Percentiles rank a stretch among this genome's conserved stretches.
These are phyloP conservation scores for Eupsilia transversa DNA, from an alignment of 2,888 invertebrate genomes.

Conservation along the genomic window DNA sequence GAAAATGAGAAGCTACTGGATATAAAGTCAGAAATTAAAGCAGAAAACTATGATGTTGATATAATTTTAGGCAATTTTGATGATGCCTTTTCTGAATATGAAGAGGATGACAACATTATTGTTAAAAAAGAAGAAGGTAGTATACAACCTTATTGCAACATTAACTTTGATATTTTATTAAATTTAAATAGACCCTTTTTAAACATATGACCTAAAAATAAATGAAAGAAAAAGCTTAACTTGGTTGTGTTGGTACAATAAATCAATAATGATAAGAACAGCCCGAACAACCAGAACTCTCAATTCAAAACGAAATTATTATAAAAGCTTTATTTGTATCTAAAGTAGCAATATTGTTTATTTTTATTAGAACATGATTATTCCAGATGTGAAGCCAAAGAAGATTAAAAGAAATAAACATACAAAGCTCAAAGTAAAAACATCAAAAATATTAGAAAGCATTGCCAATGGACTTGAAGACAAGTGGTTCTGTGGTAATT, in stretches of 20 bases:
- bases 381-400: slow-evolving; percentile 52
- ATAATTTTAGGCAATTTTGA: slow-evolving; percentile 24
- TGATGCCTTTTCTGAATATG: slow-evolving; percentile 39
- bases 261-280: not conserved
- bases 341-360: not conserved
- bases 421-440: slow-evolving; percentile 18
- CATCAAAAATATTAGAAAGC: slow-evolving; percentile 25
- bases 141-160: not conserved
- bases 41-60: slow-evolving; percentile 44
- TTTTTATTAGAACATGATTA: not conserved
- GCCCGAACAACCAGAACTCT: not conserved
- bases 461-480: slow-evolving; percentile 14
- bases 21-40: slow-evolving; percentile 62
- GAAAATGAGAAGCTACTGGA: slow-evolving; percentile 11
- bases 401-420: slow-evolving; percentile 33
- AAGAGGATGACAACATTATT: slow-evolving; percentile 15
- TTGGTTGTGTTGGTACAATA: slow-evolving; percentile 1
- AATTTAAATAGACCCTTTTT: not conserved
- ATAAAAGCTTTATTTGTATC: not conserved
- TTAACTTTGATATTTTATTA: not conserved
- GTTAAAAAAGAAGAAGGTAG: slow-evolving; percentile 48
- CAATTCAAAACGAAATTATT: not conserved
- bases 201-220: not conserved
- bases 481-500: slow-evolving; percentile 60
- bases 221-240: too few relatives aligned